These are phyloP conservation scores for Drosophila cognata DNA, from an alignment of 2,888 invertebrate species.

Conservation along the genomic window DNA sequence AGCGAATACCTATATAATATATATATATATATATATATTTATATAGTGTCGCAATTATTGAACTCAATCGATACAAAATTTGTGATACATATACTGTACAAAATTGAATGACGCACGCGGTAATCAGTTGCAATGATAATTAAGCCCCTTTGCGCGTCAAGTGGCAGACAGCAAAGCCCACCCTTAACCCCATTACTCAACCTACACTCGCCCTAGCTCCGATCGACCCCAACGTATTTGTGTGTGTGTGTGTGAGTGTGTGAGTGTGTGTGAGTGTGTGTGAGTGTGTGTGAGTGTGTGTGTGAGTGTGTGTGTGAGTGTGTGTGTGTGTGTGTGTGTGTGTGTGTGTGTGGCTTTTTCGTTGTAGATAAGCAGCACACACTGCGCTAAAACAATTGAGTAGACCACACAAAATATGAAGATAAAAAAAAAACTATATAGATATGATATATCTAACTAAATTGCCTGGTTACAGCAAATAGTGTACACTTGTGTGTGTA, in stretches of 20 bases:
- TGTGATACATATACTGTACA: neutral
- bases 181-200: neutral
- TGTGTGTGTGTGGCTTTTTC: constrained; percentile 12
- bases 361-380: constrained; percentile 41
- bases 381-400: constrained; percentile 37
- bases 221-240: neutral
- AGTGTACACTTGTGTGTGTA: neutral
- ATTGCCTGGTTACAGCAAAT: neutral
- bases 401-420: constrained; percentile 3
- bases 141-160: constrained; percentile 10
- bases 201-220: neutral
- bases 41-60: neutral
- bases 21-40: neutral
- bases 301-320: constrained; percentile 11
- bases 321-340: constrained; percentile 11
- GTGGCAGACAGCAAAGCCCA: constrained; percentile 1
- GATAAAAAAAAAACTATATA: neutral
- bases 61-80: constrained; percentile 26
- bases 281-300: constrained; percentile 13
- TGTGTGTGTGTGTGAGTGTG: constrained; percentile 11
- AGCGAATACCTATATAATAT: neutral
- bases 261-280: constrained; percentile 11
- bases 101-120: constrained; percentile 36
- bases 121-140: constrained; percentile 43
- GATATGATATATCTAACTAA: neutral